A percentile compares a stretch with the other conserved stretches of the same genome.
Evolutionary conservation across 2,797 vertebrate genomes (phyloP).

Genomic region (Typhlichthys subterraneus): DNA sequence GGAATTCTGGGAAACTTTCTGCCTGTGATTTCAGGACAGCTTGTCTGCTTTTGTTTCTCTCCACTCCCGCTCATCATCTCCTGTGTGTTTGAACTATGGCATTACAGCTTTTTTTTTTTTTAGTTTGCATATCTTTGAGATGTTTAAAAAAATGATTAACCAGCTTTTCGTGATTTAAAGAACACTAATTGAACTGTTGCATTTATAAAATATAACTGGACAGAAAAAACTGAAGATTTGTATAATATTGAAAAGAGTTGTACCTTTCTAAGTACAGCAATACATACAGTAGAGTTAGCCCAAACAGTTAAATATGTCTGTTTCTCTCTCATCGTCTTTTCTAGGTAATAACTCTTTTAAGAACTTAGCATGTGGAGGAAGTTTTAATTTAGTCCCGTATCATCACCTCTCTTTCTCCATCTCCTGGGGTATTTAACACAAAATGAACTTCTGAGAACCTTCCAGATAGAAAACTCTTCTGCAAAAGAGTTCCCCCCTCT

Average conservation of each 20-base stretch:
- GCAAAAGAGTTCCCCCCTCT: constrained; percentile 26
- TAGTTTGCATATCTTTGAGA: not conserved
- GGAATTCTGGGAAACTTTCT: constrained; percentile 22
- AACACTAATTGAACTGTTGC: constrained; percentile 10
- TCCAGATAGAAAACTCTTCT: constrained; percentile 22
- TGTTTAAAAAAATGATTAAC: constrained; percentile 7
- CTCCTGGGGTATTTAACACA: constrained; percentile 56
- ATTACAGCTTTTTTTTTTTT: not conserved
- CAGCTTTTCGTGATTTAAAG: too few relatives aligned
- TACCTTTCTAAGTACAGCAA: not conserved
- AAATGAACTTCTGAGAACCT: constrained; percentile 60
- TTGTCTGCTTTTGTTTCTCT: constrained; percentile 9
- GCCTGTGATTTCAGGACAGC: not conserved
- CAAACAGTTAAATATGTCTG: constrained; percentile 19
- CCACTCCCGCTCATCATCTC: not conserved
- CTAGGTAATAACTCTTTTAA: constrained; percentile 44
- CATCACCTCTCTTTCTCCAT: constrained; percentile 37
- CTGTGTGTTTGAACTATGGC: not conserved
- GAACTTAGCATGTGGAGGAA: constrained; percentile 42
- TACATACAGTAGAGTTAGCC: constrained; percentile 11
- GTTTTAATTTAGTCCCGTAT: constrained; percentile 60
- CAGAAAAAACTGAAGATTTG: not conserved
- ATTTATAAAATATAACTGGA: not conserved
- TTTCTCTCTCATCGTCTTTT: constrained; percentile 24
- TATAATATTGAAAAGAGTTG: not conserved